A percentile compares a stretch with the other conserved stretches of the same genome.
Evolutionary conservation across 2,888 invertebrate species (phyloP).

Genomic region (Phanerotoma sp.): DNA sequence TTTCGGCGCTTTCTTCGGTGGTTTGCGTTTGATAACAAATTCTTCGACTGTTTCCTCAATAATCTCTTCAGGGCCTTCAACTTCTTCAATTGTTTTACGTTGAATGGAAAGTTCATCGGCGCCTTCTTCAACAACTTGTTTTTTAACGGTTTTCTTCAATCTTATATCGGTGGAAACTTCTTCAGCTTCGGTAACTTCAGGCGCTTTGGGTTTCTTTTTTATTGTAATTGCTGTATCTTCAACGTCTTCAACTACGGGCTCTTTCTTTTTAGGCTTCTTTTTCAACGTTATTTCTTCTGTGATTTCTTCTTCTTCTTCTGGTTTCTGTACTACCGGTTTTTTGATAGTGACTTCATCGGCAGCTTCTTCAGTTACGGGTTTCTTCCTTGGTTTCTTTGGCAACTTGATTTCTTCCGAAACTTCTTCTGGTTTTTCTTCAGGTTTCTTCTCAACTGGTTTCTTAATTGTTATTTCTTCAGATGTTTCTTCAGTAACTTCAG

Average conservation of each 20-base stretch:
- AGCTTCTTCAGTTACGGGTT: conserved; percentile 50
- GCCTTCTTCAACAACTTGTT: conserved; percentile 41
- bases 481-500: conserved; percentile 39
- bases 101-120: conserved; percentile 43
- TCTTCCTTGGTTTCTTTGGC: conserved; percentile 37
- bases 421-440: conserved; percentile 44
- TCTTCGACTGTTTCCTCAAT: conserved; percentile 57
- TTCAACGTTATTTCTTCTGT: conserved; percentile 38
- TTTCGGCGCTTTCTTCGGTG: conserved; percentile 56
- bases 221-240: conserved; percentile 44
- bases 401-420: conserved; percentile 37
- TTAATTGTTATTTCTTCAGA: conserved; percentile 42
- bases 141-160: conserved; percentile 54
- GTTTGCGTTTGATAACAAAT: conserved; percentile 61
- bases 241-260: conserved; percentile 32
- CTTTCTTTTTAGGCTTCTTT: conserved; percentile 36
- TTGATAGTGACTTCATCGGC: conserved; percentile 34
- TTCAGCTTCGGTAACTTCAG: conserved; percentile 38
- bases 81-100: conserved; percentile 38
- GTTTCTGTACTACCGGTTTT: conserved; percentile 30
- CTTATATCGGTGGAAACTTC: conserved; percentile 57
- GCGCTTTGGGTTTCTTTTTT: conserved; percentile 41
- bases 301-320: conserved; percentile 45
- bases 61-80: conserved; percentile 36
- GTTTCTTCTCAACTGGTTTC: conserved; percentile 39